These are phyloP conservation scores for Psylliodes chrysocephalus DNA, from an alignment of 2,888 invertebrate species.

Conservation along the genomic window DNA sequence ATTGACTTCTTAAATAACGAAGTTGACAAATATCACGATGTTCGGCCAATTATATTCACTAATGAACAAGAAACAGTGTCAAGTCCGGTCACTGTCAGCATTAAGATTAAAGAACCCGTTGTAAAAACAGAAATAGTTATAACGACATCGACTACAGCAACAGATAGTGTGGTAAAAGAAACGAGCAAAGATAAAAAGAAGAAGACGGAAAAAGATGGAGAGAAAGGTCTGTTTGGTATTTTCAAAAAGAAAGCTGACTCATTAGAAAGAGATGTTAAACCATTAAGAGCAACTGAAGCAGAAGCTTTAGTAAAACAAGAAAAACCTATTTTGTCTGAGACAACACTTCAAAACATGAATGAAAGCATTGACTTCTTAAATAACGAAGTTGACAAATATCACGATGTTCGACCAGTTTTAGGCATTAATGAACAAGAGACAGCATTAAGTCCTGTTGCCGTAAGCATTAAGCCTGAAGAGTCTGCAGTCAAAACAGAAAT, in stretches of 20 bases:
- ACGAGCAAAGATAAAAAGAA: slow-evolving; percentile 6
- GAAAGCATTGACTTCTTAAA: slow-evolving; percentile 42
- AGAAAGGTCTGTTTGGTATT: slow-evolving; percentile 33
- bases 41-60: slow-evolving; percentile 1
- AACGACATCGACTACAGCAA: neutral
- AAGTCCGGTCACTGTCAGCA: too few species aligned
- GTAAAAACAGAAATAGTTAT: neutral
- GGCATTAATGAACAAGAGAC: slow-evolving; percentile 3
- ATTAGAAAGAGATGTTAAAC: slow-evolving; percentile 28
- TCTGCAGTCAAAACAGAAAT: neutral
- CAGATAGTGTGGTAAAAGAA: neutral
- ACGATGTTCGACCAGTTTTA: slow-evolving; percentile 43
- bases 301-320: slow-evolving; percentile 18
- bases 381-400: slow-evolving; percentile 44
- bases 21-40: slow-evolving; percentile 33
- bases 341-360: slow-evolving; percentile 27
- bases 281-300: neutral
- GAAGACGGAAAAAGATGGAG: slow-evolving; percentile 25
- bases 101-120: neutral
- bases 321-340: slow-evolving; percentile 35
- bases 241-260: slow-evolving; percentile 32
- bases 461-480: neutral
- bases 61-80: neutral
- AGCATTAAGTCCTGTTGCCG: neutral
- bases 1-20: slow-evolving; percentile 30